Conservation (phyloP, 2,888 invertebrate species). For the Crioceris asparagi region DNA sequence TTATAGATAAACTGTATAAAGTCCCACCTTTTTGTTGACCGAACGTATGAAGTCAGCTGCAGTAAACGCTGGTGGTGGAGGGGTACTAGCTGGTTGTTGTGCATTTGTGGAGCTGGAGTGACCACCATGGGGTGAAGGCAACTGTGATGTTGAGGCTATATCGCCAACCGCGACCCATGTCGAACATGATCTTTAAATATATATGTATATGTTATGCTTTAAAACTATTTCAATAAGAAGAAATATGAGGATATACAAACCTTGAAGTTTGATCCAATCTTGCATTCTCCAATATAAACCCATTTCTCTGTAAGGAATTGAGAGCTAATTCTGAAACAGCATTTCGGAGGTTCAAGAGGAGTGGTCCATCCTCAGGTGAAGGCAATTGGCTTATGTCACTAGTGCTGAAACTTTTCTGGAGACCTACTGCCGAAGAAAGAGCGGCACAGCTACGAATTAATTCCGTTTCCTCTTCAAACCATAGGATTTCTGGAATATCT, state of each 20-base stretch:
- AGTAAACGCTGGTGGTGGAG: constrained; percentile 48
- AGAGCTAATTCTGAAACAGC: constrained; percentile 49
- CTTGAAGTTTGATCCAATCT: constrained; percentile 43
- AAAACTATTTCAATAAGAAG: neutral
- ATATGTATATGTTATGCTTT: neutral
- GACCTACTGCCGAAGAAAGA: constrained; percentile 65
- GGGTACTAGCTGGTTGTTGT: constrained; percentile 28
- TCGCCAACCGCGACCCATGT: constrained; percentile 83
- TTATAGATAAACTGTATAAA: too few species aligned
- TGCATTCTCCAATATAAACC: constrained; percentile 45
- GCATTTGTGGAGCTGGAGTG: constrained; percentile 30
- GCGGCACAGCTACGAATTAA: constrained; percentile 71
- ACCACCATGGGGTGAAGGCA: constrained; percentile 73
- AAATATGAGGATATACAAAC: constrained; percentile 13
- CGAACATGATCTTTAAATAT: constrained; percentile 56
- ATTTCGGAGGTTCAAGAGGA: constrained; percentile 31
- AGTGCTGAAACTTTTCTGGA: constrained; percentile 77
- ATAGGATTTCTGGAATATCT: constrained; percentile 52
- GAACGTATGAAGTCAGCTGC: constrained; percentile 60
- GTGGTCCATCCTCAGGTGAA: constrained; percentile 39
- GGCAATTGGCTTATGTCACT: constrained; percentile 59
- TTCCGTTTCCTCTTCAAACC: constrained; percentile 68
- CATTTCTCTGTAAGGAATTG: constrained; percentile 44
- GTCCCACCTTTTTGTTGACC: constrained; percentile 63
- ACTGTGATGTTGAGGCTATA: constrained; percentile 61